Evolutionary conservation across 2,113 vertebrate genomes (phyloP).

Genomic region (Rafetus swinhoei): DNA sequence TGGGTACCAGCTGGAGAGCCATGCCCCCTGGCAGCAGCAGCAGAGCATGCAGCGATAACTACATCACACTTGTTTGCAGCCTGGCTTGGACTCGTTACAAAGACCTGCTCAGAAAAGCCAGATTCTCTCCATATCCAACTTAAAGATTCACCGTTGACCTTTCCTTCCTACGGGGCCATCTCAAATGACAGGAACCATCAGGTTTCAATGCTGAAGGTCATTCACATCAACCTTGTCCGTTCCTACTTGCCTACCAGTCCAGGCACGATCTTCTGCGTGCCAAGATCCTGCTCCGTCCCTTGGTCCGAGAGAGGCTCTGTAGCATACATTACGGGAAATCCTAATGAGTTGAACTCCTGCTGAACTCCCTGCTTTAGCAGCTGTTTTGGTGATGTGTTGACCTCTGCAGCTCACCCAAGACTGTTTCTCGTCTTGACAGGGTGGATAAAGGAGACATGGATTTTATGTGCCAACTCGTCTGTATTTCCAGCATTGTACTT

Average conservation of each 20-base stretch:
- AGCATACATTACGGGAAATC: slow-evolving; percentile 60
- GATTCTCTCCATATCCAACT: slow-evolving; percentile 29
- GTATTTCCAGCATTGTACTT: slow-evolving; percentile 62
- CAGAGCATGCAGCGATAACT: not conserved
- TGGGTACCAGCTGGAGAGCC: not conserved
- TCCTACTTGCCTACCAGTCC: slow-evolving; percentile 28
- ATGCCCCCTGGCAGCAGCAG: not conserved
- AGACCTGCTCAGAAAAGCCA: not conserved
- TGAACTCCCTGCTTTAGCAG: slow-evolving; percentile 68
- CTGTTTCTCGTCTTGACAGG: slow-evolving; percentile 50
- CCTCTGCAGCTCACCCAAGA: slow-evolving; percentile 61
- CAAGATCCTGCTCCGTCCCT: slow-evolving; percentile 8
- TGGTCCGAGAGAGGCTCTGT: slow-evolving; percentile 4
- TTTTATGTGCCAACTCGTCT: slow-evolving; percentile 62
- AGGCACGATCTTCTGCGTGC: slow-evolving; percentile 15
- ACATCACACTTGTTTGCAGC: not conserved
- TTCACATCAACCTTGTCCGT: slow-evolving; percentile 44
- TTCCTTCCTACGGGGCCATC: not conserved
- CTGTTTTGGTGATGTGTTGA: slow-evolving; percentile 72
- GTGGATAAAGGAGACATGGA: slow-evolving; percentile 50
- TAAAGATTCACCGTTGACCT: slow-evolving; percentile 23
- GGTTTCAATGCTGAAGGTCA: slow-evolving; percentile 48
- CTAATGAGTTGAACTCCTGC: slow-evolving; percentile 65
- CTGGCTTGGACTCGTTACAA: not conserved
- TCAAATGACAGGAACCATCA: slow-evolving; percentile 8